Conservation (phyloP, 2,113 vertebrate species). For the Dicentrarchus labrax region DNA sequence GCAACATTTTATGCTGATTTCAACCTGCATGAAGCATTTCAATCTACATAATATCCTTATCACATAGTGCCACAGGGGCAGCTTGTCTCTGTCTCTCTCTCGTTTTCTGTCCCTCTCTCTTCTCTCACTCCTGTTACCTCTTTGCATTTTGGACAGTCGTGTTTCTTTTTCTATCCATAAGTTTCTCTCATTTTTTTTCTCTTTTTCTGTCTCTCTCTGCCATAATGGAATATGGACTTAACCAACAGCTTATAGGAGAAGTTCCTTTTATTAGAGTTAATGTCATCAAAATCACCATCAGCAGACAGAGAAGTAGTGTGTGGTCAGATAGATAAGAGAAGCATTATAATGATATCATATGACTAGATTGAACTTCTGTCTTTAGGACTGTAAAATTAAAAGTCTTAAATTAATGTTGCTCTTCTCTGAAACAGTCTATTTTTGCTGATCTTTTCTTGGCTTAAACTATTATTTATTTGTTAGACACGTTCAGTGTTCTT, state of each 20-base stretch:
- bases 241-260: slow-evolving; percentile 12
- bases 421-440: not conserved
- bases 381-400: not conserved
- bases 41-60: slow-evolving; percentile 75
- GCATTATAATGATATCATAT: not conserved
- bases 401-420: not conserved
- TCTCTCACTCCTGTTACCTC: slow-evolving; percentile 6
- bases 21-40: slow-evolving; percentile 69
- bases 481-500: not conserved
- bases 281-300: slow-evolving; percentile 1
- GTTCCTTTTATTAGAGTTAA: slow-evolving; percentile 22
- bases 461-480: not conserved
- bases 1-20: slow-evolving; percentile 69
- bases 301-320: not conserved
- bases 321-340: slow-evolving; percentile 18
- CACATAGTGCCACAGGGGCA: slow-evolving; percentile 63
- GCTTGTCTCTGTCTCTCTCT: slow-evolving; percentile 44
- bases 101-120: slow-evolving; percentile 30
- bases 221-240: slow-evolving; percentile 27
- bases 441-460: not conserved
- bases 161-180: slow-evolving; percentile 22
- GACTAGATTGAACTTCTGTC: not conserved
- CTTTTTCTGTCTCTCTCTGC: not conserved
- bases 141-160: slow-evolving; percentile 48
- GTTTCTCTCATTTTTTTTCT: slow-evolving; percentile 9